Evolutionary conservation across 2,113 vertebrate species (phyloP), one percentile per base, ranked within the genome.

Genomic region (Thunnus maccoyii): DNA sequence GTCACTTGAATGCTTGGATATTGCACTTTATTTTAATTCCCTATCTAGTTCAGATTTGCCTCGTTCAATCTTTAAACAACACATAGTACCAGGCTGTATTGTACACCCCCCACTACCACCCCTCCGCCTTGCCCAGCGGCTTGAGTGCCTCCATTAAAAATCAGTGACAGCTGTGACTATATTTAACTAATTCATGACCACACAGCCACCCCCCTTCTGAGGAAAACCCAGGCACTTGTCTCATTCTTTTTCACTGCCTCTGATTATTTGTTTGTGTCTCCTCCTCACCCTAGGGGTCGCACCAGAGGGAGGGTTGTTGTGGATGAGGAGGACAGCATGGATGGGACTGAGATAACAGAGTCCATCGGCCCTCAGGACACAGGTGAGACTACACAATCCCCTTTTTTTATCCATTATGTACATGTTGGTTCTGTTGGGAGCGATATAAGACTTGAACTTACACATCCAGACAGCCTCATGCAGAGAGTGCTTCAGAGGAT

Each of bases 281-380:
- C 72, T 79, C n/a, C 15, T 87, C 47, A 64, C 86, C 82, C 13
- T 55, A 99, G 98, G 96, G 97, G 97, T 96, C 97, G 97, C 90
- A 97, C 95, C 93, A 96, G 97, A 96, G 98, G 97, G 89, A 97
- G 95, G 94, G 91, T 93, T 91, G 66, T 95, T 86, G 94, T 96
- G 94, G 98, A 99, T 92, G 98, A 99, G 95, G 98, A 99, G 90
- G 97, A 99, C 95, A 98, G 97, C 93, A 97, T 97, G 97, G 98
- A 99, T 92, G 97, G 97, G 82, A 95, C 97, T 94, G 98, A 98
- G 95, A 90, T 96, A 86, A 91, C 96, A 86, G 97, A 97, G 93
- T 93, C 96, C 84, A 95, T 95, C 91, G 96, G 95, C 91, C 92
- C 89, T 93, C 95, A 96, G 95, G 97, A 99, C 93, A 94, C 96